These are phyloP conservation scores for Copidosoma aretas DNA, from an alignment of 2,888 invertebrate species.

Conservation along the genomic window DNA sequence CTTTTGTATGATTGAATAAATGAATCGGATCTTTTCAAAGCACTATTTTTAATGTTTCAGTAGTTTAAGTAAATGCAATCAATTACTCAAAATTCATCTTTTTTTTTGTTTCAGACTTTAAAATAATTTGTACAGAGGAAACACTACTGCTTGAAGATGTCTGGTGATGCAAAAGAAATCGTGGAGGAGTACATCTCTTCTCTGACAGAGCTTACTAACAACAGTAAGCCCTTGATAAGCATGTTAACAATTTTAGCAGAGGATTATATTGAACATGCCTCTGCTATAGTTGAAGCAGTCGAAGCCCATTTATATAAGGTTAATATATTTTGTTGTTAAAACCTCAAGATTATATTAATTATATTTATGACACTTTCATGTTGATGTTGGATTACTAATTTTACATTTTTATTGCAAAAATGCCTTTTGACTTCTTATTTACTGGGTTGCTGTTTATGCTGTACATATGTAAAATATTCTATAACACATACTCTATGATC, in stretches of 20 bases:
- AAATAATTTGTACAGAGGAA: slow-evolving; percentile 9
- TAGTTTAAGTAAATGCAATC: too few species aligned
- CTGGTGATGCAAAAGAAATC: slow-evolving; percentile 66
- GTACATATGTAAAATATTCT: slow-evolving; percentile 7
- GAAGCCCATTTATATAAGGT: slow-evolving; percentile 96
- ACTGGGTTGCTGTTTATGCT: background rate
- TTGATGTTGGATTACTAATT: slow-evolving; percentile 29
- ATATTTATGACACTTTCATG: slow-evolving; percentile 24
- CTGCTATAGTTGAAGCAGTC: slow-evolving; percentile 91
- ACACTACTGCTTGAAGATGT: slow-evolving; percentile 12
- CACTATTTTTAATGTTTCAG: too few species aligned
- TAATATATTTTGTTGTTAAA: slow-evolving; percentile 53
- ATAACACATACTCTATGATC: background rate
- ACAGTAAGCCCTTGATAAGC: slow-evolving; percentile 97
- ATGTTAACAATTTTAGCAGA: slow-evolving; percentile 98
- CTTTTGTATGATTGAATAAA: too few species aligned
- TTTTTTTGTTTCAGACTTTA: slow-evolving; percentile 29
- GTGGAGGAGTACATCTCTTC: slow-evolving; percentile 90
- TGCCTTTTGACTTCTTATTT: background rate
- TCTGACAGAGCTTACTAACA: slow-evolving; percentile 87
- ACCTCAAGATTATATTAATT: slow-evolving; percentile 21
- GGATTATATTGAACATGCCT: slow-evolving; percentile 89
- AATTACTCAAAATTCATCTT: background rate
- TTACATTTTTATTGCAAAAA: slow-evolving; percentile 22
- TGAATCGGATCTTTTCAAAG: too few species aligned